Evolutionary conservation across 2,888 invertebrate species (phyloP).

Genomic region (Acanthoscelides obtectus): DNA sequence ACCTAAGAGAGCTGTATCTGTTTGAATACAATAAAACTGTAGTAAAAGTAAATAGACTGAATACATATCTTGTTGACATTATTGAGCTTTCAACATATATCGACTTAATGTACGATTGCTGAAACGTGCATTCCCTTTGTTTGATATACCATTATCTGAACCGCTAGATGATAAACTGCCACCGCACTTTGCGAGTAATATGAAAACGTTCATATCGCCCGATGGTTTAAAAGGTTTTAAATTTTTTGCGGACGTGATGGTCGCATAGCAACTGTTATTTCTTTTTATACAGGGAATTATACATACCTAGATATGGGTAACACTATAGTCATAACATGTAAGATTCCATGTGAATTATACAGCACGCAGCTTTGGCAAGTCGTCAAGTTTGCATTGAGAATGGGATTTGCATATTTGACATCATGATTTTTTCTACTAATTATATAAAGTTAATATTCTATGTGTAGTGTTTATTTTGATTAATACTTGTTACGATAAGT

Average conservation of each 20-base stretch:
- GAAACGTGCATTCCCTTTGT: constrained; percentile 29
- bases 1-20: constrained; percentile 4
- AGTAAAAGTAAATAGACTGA: constrained; percentile 30
- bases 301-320: background rate
- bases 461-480: too few species aligned
- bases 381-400: too few species aligned
- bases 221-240: background rate
- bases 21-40: constrained; percentile 23
- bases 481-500: too few species aligned
- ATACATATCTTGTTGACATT: constrained; percentile 32
- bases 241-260: background rate
- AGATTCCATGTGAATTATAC: background rate
- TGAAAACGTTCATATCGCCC: background rate
- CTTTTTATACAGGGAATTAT: background rate
- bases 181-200: background rate
- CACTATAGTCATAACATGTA: background rate
- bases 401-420: too few species aligned
- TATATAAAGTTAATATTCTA: too few species aligned
- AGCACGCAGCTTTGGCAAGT: too few species aligned
- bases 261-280: background rate
- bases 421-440: too few species aligned
- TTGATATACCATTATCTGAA: constrained; percentile 34
- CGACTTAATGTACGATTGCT: constrained; percentile 22
- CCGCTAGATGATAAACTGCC: constrained; percentile 31
- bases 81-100: constrained; percentile 31